These are phyloP conservation scores for Petrolisthes manimaculis DNA, from an alignment of 2,888 invertebrate genomes.

Conservation along the genomic window DNA sequence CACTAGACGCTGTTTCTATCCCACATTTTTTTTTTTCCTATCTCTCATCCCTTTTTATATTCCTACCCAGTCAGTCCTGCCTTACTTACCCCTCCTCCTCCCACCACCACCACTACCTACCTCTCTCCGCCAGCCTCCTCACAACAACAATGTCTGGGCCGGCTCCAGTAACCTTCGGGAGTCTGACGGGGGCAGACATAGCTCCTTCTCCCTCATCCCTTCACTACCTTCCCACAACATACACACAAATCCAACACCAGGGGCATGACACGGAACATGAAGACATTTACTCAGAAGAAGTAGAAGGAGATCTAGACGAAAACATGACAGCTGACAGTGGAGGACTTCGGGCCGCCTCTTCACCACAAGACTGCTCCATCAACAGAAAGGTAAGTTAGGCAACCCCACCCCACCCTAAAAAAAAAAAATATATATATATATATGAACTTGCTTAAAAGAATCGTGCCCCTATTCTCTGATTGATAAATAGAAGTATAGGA, in stretches of 20 bases:
- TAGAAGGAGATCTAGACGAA: neutral
- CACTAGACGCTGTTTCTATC: too few species aligned
- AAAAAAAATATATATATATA: too few species aligned
- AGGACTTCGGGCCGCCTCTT: constrained; percentile 9
- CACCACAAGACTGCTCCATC: constrained; percentile 29
- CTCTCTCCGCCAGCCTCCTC: neutral
- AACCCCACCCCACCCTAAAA: neutral
- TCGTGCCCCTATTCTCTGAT: too few species aligned
- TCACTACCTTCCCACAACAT: neutral
- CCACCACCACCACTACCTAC: neutral
- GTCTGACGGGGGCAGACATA: neutral
- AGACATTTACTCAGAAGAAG: constrained; percentile 11
- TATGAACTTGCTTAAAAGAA: too few species aligned
- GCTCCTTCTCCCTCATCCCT: neutral
- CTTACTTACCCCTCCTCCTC: too few species aligned
- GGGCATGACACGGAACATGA: constrained; percentile 5
- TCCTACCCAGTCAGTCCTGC: neutral
- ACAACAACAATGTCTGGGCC: neutral
- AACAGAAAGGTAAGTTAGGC: constrained; percentile 42
- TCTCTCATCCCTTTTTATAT: neutral
- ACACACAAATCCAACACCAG: neutral
- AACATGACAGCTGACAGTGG: constrained; percentile 40
- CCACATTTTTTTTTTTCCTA: too few species aligned
- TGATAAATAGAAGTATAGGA: too few species aligned
- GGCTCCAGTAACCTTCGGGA: constrained; percentile 12